phyloP scores from a whole-genome alignment of 1,140 invertebrate species.

The Trachelipus rathkii region DNA sequence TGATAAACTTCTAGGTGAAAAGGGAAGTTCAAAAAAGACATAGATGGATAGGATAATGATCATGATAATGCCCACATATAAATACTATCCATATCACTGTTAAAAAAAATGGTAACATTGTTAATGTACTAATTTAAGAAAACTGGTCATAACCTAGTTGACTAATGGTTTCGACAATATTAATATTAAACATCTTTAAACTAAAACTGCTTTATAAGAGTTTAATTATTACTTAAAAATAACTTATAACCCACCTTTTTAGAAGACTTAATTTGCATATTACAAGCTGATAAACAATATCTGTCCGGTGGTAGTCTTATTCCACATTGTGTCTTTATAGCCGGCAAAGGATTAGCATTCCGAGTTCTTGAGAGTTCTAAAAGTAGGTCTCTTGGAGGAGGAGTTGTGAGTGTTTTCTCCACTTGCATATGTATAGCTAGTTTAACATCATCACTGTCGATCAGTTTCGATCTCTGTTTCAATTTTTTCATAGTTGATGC shows the following conservation, averaged over 20 bases:
- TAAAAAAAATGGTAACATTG: too few species aligned
- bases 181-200: too few species aligned
- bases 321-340: constrained; percentile 86
- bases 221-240: not conserved
- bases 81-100: too few species aligned
- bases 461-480: constrained; percentile 74
- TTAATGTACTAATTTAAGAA: too few species aligned
- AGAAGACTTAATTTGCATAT: constrained; percentile 61
- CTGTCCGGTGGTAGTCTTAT: constrained; percentile 85
- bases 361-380: constrained; percentile 82
- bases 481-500: constrained; percentile 85
- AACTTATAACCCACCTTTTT: constrained; percentile 4
- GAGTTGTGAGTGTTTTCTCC: constrained; percentile 82
- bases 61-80: too few species aligned
- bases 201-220: too few species aligned
- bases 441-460: constrained; percentile 87
- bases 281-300: constrained; percentile 72
- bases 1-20: too few species aligned
- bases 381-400: constrained; percentile 80
- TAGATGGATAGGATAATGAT: too few species aligned
- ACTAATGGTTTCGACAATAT: too few species aligned
- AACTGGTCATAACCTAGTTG: too few species aligned
- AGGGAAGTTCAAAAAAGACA: too few species aligned
- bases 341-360: constrained; percentile 78
- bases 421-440: constrained; percentile 82